Percentiles rank a stretch among this genome's conserved stretches.
phyloP scores from a whole-genome alignment of 1,140 invertebrate genomes.

The Grapholita molesta region DNA sequence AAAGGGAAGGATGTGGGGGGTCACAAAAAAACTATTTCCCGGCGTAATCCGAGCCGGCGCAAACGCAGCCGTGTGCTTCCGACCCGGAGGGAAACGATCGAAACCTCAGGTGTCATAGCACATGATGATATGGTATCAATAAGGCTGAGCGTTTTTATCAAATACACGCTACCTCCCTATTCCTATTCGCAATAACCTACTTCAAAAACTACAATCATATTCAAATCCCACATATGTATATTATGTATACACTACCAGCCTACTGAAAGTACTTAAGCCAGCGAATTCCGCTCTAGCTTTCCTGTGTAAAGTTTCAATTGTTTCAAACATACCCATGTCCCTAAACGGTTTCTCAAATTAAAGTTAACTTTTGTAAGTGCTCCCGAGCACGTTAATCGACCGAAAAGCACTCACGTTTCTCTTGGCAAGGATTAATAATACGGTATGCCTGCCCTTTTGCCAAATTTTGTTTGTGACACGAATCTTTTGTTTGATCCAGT shows the following conservation, averaged over 20 bases:
- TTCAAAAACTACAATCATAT: background rate
- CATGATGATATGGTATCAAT: too few species aligned
- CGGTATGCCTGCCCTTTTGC: conserved; percentile 1
- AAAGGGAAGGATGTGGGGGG: conserved; percentile 13
- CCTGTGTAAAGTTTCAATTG: background rate
- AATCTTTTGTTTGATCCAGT: conserved; percentile 6
- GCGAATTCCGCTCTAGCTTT: background rate
- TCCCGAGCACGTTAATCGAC: conserved; percentile 12
- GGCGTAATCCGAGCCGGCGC: conserved; percentile 12
- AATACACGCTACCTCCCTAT: too few species aligned
- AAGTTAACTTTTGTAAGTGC: conserved; percentile 16
- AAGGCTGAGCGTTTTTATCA: too few species aligned
- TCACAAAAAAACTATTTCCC: conserved; percentile 16
- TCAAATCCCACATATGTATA: background rate
- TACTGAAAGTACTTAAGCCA: background rate
- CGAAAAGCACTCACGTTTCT: conserved; percentile 11
- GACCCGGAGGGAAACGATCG: background rate
- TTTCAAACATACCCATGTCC: background rate
- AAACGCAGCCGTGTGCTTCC: conserved; percentile 16
- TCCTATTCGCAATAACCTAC: background rate
- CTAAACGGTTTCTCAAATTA: conserved; percentile 8
- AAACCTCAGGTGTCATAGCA: background rate
- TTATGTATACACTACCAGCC: too few species aligned
- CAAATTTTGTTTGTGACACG: conserved; percentile 2
- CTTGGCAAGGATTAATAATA: conserved; percentile 5